Evolutionary conservation across 2,797 vertebrate species (phyloP).

Genomic region (Acomys russatus): DNA sequence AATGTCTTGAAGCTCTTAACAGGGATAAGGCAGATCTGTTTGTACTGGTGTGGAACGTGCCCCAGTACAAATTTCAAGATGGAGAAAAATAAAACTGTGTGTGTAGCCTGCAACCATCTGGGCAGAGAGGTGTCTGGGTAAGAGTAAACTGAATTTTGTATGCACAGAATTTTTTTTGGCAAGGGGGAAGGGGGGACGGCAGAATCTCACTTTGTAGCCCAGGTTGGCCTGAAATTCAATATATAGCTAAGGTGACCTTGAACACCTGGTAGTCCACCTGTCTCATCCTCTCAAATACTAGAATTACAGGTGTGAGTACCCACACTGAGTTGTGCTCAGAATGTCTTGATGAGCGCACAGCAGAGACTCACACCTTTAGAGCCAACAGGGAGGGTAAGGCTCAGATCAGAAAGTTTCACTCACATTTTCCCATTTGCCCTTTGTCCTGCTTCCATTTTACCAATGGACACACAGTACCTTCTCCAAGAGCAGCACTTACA

Average conservation of each 20-base stretch:
- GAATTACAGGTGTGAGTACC: neutral
- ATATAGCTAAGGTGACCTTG: neutral
- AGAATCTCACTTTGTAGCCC: neutral
- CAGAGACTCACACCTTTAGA: neutral
- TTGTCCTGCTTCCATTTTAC: neutral
- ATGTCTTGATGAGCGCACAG: neutral
- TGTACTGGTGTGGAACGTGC: neutral
- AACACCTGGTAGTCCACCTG: neutral
- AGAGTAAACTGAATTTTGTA: constrained; percentile 10
- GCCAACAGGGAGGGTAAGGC: neutral
- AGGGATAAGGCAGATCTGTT: neutral
- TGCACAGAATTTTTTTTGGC: neutral
- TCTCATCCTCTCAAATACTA: neutral
- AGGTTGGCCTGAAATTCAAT: neutral
- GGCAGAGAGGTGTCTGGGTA: neutral
- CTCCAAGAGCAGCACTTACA: constrained; percentile 25
- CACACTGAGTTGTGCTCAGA: neutral
- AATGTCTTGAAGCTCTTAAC: neutral
- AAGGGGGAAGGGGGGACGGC: too few species aligned
- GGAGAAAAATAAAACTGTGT: neutral
- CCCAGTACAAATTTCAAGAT: neutral
- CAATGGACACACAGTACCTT: neutral
- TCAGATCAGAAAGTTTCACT: neutral
- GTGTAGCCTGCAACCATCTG: neutral
- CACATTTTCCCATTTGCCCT: neutral